Conservation (phyloP, 2,888 invertebrate species). For the Amblyjoppa proteus region DNA sequence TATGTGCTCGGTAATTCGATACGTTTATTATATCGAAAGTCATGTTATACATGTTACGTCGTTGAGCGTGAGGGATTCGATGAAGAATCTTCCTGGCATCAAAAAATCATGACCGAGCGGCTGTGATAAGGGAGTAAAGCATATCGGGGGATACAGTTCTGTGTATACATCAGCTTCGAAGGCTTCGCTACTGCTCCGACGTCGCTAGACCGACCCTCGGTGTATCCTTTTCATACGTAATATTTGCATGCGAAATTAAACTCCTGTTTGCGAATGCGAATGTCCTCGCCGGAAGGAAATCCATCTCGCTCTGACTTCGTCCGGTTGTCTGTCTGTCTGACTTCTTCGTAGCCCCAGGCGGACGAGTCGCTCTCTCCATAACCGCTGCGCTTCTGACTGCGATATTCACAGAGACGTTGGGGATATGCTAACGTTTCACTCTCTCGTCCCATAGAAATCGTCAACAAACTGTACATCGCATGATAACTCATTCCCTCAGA, state of each 20-base stretch:
- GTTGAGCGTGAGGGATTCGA: conserved; percentile 50
- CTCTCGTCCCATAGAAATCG: conserved; percentile 72
- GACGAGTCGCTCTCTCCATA: conserved; percentile 52
- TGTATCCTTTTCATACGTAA: conserved; percentile 71
- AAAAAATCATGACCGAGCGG: conserved; percentile 66
- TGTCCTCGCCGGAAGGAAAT: conserved; percentile 72
- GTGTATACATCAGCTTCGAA: conserved; percentile 39
- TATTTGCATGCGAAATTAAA: conserved; percentile 85
- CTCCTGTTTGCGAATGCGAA: conserved; percentile 83
- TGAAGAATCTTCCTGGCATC: conserved; percentile 31
- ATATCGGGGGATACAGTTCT: conserved; percentile 22
- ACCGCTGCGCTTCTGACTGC: conserved; percentile 66
- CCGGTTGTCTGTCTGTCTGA: conserved; percentile 55
- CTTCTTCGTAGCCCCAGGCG: conserved; percentile 60
- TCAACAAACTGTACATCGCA: conserved; percentile 74
- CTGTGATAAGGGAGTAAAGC: conserved; percentile 50
- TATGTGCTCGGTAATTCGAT: conserved; percentile 57
- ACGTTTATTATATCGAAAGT: conserved; percentile 64
- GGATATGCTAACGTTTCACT: conserved; percentile 65
- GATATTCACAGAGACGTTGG: conserved; percentile 81
- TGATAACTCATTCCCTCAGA: conserved; percentile 83
- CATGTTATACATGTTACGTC: conserved; percentile 59
- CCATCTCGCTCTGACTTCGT: conserved; percentile 55
- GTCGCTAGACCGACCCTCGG: conserved; percentile 53
- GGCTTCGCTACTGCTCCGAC: conserved; percentile 38